These are phyloP conservation scores for Sciurus niger DNA, from an alignment of 2,113 vertebrate genomes.

Conservation along the genomic window DNA sequence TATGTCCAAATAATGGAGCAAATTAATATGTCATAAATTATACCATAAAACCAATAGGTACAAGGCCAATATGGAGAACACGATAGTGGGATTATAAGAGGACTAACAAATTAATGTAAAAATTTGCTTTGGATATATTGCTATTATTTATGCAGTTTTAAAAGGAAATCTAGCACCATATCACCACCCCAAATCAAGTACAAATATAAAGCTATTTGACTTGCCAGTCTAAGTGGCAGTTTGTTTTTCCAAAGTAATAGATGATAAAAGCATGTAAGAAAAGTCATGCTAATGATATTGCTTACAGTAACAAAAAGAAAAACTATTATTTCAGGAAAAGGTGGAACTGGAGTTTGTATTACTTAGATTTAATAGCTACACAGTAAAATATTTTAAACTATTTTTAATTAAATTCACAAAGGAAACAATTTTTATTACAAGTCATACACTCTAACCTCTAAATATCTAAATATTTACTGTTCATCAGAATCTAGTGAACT, in stretches of 20 bases:
- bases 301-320: constrained; percentile 47
- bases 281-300: neutral
- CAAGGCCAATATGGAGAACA: neutral
- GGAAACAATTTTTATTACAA: constrained; percentile 3
- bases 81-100: neutral
- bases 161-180: constrained; percentile 40
- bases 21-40: neutral
- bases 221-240: neutral
- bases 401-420: neutral
- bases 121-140: constrained; percentile 23
- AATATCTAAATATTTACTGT: constrained; percentile 14
- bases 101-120: neutral
- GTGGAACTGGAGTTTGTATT: neutral
- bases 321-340: constrained; percentile 18
- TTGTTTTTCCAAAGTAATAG: neutral
- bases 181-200: neutral
- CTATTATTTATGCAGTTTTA: constrained; percentile 15
- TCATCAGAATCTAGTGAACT: neutral
- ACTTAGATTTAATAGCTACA: constrained; percentile 2
- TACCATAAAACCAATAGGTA: constrained; percentile 2
- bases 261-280: neutral
- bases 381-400: neutral
- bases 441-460: neutral
- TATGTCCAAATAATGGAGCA: constrained; percentile 27
- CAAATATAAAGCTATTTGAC: neutral